These are phyloP conservation scores for Nomada fucata DNA, from an alignment of 2,888 invertebrate genomes.

Conservation along the genomic window DNA sequence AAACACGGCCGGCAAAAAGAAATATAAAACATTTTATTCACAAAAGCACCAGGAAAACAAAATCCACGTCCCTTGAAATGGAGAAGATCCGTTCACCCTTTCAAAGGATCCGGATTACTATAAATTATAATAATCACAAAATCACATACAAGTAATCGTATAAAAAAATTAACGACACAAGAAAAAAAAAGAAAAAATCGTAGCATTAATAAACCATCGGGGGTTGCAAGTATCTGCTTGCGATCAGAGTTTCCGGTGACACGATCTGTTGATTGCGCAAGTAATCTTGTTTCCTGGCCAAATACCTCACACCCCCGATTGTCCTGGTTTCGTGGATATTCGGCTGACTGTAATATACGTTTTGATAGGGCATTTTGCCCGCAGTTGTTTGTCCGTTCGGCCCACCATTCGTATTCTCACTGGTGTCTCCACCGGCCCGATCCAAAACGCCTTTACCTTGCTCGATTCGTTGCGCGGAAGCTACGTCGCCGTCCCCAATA, in stretches of 20 bases:
- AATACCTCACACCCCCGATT: constrained; percentile 76
- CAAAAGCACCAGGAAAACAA: constrained; percentile 6
- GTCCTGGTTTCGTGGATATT: constrained; percentile 71
- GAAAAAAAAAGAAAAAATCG: constrained; percentile 2
- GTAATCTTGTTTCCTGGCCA: constrained; percentile 73
- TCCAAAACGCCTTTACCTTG: constrained; percentile 29
- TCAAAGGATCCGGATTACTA: constrained; percentile 10
- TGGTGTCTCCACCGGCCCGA: constrained; percentile 61
- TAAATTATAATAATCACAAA: constrained; percentile 16
- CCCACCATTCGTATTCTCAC: constrained; percentile 18
- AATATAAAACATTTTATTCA: constrained; percentile 34
- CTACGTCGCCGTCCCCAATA: constrained; percentile 58
- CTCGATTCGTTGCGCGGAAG: constrained; percentile 7
- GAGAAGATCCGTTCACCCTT: not conserved
- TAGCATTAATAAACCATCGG: constrained; percentile 30
- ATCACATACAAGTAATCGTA: not conserved
- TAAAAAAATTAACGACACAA: constrained; percentile 2
- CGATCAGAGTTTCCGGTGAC: constrained; percentile 45
- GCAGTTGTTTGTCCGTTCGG: not conserved
- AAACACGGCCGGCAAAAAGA: not conserved
- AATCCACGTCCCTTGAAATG: constrained; percentile 4
- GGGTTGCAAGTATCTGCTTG: constrained; percentile 40
- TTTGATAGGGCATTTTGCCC: constrained; percentile 16
- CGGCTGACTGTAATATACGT: constrained; percentile 39
- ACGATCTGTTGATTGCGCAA: constrained; percentile 53